phyloP scores from a whole-genome alignment of 2,113 vertebrate genomes.

The Bostrychus sinensis region DNA sequence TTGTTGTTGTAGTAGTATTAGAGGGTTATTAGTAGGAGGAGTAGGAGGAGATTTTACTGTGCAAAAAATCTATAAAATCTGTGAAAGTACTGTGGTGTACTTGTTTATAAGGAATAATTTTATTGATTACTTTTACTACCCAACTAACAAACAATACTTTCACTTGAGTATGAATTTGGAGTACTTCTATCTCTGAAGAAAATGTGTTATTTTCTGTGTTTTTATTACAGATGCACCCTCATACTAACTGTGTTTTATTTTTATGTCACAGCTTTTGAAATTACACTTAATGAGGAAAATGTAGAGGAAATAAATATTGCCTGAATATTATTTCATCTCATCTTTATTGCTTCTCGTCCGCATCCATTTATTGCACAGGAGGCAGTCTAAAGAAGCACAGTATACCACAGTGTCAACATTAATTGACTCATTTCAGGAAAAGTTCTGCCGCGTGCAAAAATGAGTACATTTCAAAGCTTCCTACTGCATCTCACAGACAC shows the following conservation, averaged over 20 bases:
- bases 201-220: not conserved
- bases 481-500: not conserved
- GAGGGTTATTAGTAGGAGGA: too few relatives aligned
- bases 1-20: too few relatives aligned
- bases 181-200: not conserved
- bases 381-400: slow-evolving; percentile 42
- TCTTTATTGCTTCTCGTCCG: slow-evolving; percentile 70
- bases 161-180: too few relatives aligned
- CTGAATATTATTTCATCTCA: slow-evolving; percentile 69
- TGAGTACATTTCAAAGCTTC: not conserved
- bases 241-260: not conserved
- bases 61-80: too few relatives aligned
- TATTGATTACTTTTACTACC: too few relatives aligned
- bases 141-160: too few relatives aligned
- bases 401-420: slow-evolving; percentile 59
- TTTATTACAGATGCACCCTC: not conserved
- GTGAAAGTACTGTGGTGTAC: too few relatives aligned
- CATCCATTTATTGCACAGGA: slow-evolving; percentile 59
- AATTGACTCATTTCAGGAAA: slow-evolving; percentile 54
- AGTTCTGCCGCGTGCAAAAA: not conserved
- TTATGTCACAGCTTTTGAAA: not conserved
- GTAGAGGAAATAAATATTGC: slow-evolving; percentile 55
- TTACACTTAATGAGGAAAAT: slow-evolving; percentile 57
- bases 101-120: too few relatives aligned
- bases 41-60: too few relatives aligned